Evolutionary conservation across 2,888 invertebrate genomes (phyloP).

Genomic region (Kuschelorhynchus macadamiae): DNA sequence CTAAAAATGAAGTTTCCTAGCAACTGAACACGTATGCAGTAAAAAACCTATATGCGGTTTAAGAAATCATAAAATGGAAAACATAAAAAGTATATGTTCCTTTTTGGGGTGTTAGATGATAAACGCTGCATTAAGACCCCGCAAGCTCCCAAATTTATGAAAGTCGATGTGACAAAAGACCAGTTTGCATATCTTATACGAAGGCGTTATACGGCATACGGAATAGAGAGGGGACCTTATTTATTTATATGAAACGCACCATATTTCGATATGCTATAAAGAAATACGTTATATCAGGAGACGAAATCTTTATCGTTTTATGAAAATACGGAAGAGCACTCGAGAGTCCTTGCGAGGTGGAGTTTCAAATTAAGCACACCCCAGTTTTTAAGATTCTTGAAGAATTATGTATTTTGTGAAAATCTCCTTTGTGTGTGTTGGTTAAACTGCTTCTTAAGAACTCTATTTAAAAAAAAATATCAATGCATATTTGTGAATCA

Average conservation of each 20-base stretch:
- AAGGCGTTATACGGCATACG: too few relatives aligned
- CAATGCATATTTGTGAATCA: too few relatives aligned
- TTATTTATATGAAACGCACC: constrained; percentile 54
- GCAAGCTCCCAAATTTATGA: constrained; percentile 64
- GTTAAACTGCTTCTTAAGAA: too few relatives aligned
- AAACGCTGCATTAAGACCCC: constrained; percentile 55
- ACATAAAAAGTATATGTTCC: constrained; percentile 23
- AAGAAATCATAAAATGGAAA: constrained; percentile 43
- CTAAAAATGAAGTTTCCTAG: too few relatives aligned
- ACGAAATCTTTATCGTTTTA: constrained; percentile 39
- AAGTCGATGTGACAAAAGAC: constrained; percentile 63
- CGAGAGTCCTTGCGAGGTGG: too few relatives aligned
- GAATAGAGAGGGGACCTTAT: constrained; percentile 52
- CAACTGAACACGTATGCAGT: too few relatives aligned
- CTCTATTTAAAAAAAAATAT: too few relatives aligned
- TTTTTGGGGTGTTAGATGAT: constrained; percentile 28
- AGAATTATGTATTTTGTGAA: too few relatives aligned
- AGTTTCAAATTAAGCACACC: too few relatives aligned
- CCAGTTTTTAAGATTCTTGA: too few relatives aligned
- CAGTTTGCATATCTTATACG: constrained; percentile 64
- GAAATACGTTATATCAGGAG: constrained; percentile 34
- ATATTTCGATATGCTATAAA: constrained; percentile 51
- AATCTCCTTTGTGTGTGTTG: too few relatives aligned
- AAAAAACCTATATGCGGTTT: too few relatives aligned
- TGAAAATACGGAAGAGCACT: background rate